Conservation (phyloP, 2,888 invertebrate genomes). For the Thyatira batis region DNA sequence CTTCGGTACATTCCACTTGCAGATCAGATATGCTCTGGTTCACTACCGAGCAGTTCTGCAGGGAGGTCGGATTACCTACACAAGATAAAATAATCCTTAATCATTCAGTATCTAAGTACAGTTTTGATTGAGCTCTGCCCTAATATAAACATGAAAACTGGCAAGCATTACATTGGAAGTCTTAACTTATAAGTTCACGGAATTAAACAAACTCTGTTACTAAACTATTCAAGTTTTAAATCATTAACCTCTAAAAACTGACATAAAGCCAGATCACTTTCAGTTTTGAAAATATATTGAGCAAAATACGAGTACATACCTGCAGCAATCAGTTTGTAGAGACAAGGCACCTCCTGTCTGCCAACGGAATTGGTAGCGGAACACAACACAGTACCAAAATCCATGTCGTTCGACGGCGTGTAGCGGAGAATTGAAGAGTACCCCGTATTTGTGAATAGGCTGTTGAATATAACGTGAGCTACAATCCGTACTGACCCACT, state of each 20-base stretch:
- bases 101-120: too few relatives aligned
- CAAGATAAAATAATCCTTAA: conserved; percentile 20
- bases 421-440: conserved; percentile 89
- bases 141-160: too few relatives aligned
- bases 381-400: conserved; percentile 93
- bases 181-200: too few relatives aligned
- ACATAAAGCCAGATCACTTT: too few relatives aligned
- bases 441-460: conserved; percentile 81
- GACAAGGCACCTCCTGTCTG: conserved; percentile 89
- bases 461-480: conserved; percentile 21
- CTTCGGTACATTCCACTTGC: conserved; percentile 91
- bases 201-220: too few relatives aligned
- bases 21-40: conserved; percentile 86
- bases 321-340: conserved; percentile 92
- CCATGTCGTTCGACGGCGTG: conserved; percentile 90
- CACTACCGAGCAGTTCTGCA: conserved; percentile 91
- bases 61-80: conserved; percentile 90
- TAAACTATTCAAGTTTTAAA: too few relatives aligned
- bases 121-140: too few relatives aligned
- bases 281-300: background rate
- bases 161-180: too few relatives aligned
- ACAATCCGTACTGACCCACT: conserved; percentile 6
- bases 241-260: too few relatives aligned
- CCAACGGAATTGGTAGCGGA: conserved; percentile 92
- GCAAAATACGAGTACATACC: conserved; percentile 85